Evolutionary conservation across 2,113 vertebrate species (phyloP), one percentile per base, ranked within the genome.

Genomic region (Acinonyx jubatus): DNA sequence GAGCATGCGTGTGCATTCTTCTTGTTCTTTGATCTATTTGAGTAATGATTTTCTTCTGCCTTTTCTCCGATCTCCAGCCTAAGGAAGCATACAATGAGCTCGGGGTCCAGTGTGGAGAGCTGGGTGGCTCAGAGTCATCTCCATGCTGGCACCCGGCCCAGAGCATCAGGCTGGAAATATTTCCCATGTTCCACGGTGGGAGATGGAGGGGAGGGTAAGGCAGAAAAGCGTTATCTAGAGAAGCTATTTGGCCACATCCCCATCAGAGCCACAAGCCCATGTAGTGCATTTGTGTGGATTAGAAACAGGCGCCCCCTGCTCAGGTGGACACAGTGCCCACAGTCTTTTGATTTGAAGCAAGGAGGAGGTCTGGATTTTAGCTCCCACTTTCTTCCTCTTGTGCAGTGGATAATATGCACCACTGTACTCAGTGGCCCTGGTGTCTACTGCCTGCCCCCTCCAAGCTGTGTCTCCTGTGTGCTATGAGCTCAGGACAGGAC

Each of bases 11-110:
- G n/a, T 52, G 93, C 11, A 23, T 74, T 81, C 78, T 86, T 87
- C 66, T 69, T 29, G 21, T 61, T 78, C 88, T 80, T 90, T 87
- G 48, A 66, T 45, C n/a, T 79, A 23, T 71, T 95, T 89, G 79
- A 85, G 52, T n/a, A 73, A 71, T 63, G 38, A 29, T 69, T 94
- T 91, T 66, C 38, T 84, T 69, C 85, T 38, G 31, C 18, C 41
- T 4, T 79, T 85, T 85, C 48, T 94, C 79, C 83, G 55, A 78
- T 95, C 79, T 97, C 74, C 23, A 36, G 52, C 79, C n/a, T 80
- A 90, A n/a, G 14, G 10, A 12, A 90, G 18, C 18, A 5, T 27
- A n/a, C 84, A 50, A 33, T 31, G 41, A 95, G 13, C 4, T 5
- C 38, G 38, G 41, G 69, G 29, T 85, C 11, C 52, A 63, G 29